A percentile compares a stretch with the other conserved stretches of the same genome.
These are phyloP conservation scores for Pyrrhosoma nymphula DNA, from an alignment of 2,888 invertebrate genomes.

Conservation along the genomic window DNA sequence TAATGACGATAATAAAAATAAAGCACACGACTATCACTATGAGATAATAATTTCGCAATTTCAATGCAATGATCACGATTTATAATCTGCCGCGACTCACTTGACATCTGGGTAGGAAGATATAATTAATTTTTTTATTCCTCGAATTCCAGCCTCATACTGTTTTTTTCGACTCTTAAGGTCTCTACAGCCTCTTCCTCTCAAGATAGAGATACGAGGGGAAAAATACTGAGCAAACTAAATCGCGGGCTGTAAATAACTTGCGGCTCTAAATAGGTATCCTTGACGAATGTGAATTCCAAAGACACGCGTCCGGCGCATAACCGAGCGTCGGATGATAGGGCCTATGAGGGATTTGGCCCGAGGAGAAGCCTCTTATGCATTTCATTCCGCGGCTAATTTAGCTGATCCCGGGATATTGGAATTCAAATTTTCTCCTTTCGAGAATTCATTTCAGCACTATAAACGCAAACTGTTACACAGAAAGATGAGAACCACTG, in stretches of 20 bases:
- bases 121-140: background rate
- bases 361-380: too few relatives aligned
- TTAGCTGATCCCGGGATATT: too few relatives aligned
- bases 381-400: too few relatives aligned
- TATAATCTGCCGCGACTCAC: background rate
- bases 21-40: too few relatives aligned
- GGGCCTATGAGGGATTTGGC: too few relatives aligned
- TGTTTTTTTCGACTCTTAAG: background rate
- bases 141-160: background rate
- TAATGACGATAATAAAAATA: too few relatives aligned
- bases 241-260: background rate
- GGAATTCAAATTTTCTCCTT: too few relatives aligned
- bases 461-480: too few relatives aligned
- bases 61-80: background rate
- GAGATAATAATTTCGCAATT: background rate
- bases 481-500: too few relatives aligned
- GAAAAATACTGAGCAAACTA: background rate
- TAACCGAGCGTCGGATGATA: background rate
- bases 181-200: background rate
- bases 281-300: background rate
- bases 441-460: too few relatives aligned
- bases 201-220: background rate
- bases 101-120: background rate
- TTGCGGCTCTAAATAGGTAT: background rate
- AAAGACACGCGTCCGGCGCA: background rate